Conservation (phyloP, 1,140 invertebrate genomes). For the Latrodectus geometricus region DNA sequence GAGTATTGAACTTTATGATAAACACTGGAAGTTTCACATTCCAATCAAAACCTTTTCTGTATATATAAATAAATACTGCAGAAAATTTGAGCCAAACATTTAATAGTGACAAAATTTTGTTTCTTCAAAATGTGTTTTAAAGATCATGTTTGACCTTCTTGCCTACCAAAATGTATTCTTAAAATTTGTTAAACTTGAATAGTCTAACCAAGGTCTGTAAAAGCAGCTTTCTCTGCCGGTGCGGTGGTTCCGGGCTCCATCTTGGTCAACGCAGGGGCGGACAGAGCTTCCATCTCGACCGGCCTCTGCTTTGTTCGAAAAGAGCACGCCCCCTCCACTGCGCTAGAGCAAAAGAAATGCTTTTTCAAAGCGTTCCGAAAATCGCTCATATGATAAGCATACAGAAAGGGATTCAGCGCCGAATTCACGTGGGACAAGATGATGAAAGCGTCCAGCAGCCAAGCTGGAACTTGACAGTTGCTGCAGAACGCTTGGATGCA, state of each 20-base stretch:
- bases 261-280: slow-evolving; percentile 42
- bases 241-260: slow-evolving; percentile 9
- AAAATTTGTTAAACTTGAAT: no score
- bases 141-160: no score
- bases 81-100: no score
- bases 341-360: slow-evolving; percentile 71
- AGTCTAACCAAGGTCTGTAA: slow-evolving; percentile 27
- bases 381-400: slow-evolving; percentile 90
- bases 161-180: no score
- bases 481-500: slow-evolving; percentile 85
- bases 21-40: no score
- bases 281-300: slow-evolving; percentile 47
- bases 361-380: slow-evolving; percentile 78
- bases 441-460: slow-evolving; percentile 83
- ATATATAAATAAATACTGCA: no score
- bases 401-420: slow-evolving; percentile 86
- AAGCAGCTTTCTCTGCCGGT: background rate
- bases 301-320: slow-evolving; percentile 34
- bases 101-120: no score
- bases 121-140: no score
- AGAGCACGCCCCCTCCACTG: slow-evolving; percentile 20
- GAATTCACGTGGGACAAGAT: slow-evolving; percentile 90
- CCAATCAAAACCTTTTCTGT: no score
- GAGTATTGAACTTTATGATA: no score
- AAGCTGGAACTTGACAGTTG: slow-evolving; percentile 75